A percentile compares a stretch with the other conserved stretches of the same genome.
Evolutionary conservation across 2,113 vertebrate genomes (phyloP).

Genomic region (Phodopus roborovskii): DNA sequence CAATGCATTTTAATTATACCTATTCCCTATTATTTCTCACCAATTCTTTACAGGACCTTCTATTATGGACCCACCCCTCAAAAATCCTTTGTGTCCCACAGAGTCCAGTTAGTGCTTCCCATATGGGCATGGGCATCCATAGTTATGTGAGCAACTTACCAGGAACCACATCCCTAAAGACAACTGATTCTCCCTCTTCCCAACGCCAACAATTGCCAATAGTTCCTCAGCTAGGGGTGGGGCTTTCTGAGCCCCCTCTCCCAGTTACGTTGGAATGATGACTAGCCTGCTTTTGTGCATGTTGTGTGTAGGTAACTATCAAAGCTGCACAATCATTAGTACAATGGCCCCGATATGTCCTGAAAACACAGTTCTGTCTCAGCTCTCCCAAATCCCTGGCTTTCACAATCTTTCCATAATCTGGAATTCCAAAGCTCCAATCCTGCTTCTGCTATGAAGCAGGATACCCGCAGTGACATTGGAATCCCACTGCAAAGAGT

Average conservation of each 20-base stretch:
- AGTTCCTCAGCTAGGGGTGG: neutral
- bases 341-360: neutral
- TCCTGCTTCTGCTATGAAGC: neutral
- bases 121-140: neutral
- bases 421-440: neutral
- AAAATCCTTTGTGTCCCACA: neutral
- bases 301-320: neutral
- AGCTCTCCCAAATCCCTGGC: neutral
- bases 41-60: neutral
- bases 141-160: neutral
- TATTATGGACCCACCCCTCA: neutral
- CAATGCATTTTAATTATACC: neutral
- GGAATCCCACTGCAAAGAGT: neutral
- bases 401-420: neutral
- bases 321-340: neutral
- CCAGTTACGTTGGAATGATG: too few relatives aligned
- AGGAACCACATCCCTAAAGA: too few relatives aligned
- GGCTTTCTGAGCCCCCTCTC: neutral
- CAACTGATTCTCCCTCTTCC: neutral
- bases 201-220: neutral
- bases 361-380: neutral
- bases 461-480: neutral
- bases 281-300: neutral
- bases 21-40: neutral
- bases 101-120: too few relatives aligned